phyloP scores from a whole-genome alignment of 2,113 vertebrate species.

The Ascaphus truei region DNA sequence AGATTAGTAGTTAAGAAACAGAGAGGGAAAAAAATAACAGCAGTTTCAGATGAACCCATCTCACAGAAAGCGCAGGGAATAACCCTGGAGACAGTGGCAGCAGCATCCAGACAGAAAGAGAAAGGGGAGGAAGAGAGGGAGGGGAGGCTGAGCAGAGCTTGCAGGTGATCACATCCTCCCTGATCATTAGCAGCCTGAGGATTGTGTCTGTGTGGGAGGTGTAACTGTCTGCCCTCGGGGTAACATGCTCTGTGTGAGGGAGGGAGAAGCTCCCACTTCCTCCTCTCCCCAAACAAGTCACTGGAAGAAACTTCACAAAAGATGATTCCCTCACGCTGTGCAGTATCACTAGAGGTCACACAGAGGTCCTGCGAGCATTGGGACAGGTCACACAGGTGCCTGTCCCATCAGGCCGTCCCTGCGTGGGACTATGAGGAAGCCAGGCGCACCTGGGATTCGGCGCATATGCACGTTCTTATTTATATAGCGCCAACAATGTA shows the following conservation, averaged over 20 bases:
- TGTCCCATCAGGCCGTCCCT: too few species aligned
- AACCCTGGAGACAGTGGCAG: neutral
- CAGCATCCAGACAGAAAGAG: neutral
- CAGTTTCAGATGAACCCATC: neutral
- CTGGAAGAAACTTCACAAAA: neutral
- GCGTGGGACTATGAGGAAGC: too few species aligned
- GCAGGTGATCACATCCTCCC: constrained; percentile 8
- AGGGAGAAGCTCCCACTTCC: neutral
- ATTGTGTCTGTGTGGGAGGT: constrained; percentile 16
- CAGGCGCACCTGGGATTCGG: too few species aligned
- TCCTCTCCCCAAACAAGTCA: constrained; percentile 16
- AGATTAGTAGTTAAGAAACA: too few species aligned
- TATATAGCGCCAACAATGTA: too few species aligned
- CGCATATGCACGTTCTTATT: too few species aligned
- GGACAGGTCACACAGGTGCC: too few species aligned
- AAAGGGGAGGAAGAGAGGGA: neutral
- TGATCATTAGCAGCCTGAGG: constrained; percentile 3
- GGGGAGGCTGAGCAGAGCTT: neutral
- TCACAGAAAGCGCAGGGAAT: neutral
- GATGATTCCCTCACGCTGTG: neutral
- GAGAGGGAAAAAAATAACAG: neutral
- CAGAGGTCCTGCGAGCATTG: too few species aligned
- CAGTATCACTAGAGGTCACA: neutral
- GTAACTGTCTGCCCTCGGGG: constrained; percentile 15
- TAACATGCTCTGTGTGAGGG: neutral